phyloP scores from a whole-genome alignment of 2,797 vertebrate genomes.

The Anabacerthia variegaticeps region DNA sequence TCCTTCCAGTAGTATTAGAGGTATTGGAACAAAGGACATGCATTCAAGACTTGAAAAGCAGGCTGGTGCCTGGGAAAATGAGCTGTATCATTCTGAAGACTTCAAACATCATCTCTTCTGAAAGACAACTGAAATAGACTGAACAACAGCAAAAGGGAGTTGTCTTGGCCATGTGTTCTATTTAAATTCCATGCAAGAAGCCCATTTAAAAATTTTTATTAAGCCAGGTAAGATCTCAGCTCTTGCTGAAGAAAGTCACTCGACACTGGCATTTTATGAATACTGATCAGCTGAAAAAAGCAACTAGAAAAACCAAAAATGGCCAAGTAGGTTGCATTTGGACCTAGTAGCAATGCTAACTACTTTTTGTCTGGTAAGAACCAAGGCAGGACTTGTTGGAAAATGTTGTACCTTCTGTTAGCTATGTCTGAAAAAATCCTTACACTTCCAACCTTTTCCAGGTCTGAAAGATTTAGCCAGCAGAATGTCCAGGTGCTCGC shows the following conservation, averaged over 20 bases:
- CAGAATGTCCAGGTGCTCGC: not conserved
- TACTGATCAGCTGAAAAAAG: not conserved
- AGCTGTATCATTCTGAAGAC: not conserved
- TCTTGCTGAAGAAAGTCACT: not conserved
- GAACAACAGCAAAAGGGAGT: not conserved
- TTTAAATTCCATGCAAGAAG: not conserved
- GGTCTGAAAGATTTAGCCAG: not conserved
- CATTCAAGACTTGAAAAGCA: not conserved
- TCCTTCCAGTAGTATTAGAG: not conserved
- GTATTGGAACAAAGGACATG: rapidly evolving
- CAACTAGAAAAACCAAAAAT: not conserved
- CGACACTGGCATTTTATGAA: not conserved
- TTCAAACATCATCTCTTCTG: not conserved
- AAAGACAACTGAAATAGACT: not conserved
- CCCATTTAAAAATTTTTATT: not conserved
- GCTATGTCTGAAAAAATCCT: not conserved
- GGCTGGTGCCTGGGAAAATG: not conserved
- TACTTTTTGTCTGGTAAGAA: not conserved
- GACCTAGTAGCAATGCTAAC: not conserved
- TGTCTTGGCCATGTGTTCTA: not conserved
- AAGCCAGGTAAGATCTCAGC: not conserved
- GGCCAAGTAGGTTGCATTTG: not conserved
- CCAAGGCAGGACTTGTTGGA: not conserved
- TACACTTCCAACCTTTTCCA: not conserved
- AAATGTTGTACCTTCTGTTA: not conserved